Evolutionary conservation across 2,113 vertebrate genomes (phyloP).

Genomic region (Opisthocomus hoazin): DNA sequence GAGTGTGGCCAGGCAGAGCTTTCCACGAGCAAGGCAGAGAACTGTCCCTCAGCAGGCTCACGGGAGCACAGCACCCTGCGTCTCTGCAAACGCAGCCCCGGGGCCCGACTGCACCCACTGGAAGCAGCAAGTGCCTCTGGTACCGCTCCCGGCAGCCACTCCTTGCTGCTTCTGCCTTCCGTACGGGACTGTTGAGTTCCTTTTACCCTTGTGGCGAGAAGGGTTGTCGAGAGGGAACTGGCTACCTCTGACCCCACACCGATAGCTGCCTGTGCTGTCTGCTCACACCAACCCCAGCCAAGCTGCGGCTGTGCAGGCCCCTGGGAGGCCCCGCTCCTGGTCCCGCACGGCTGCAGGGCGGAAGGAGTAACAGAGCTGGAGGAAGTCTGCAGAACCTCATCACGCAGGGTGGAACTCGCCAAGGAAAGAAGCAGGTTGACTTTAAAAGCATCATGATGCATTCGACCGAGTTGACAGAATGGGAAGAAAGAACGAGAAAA

Average conservation of each 20-base stretch:
- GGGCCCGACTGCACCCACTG: not conserved
- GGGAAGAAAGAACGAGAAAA: not conserved
- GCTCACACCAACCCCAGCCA: not conserved
- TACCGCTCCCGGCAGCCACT: not conserved
- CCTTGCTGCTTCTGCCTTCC: not conserved
- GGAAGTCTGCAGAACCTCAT: not conserved
- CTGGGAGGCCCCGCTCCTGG: fast-evolving
- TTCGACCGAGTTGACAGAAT: not conserved
- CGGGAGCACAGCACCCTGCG: fast-evolving
- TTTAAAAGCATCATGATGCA: not conserved
- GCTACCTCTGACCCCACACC: not conserved
- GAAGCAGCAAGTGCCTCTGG: not conserved
- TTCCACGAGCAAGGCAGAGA: not conserved
- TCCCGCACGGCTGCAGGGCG: fast-evolving
- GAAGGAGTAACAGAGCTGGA: not conserved
- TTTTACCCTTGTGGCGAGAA: not conserved
- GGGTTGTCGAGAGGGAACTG: not conserved
- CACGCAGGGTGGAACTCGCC: not conserved
- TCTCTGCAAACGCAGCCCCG: not conserved
- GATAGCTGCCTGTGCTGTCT: not conserved
- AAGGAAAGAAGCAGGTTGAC: not conserved
- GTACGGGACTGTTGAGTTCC: no score
- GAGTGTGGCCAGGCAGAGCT: not conserved
- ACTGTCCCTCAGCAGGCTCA: not conserved
- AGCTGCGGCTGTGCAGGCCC: not conserved